phyloP scores from a whole-genome alignment of 30 jellyfish, hydroid and myxozoan species.

The Rhopilema esculentum region DNA sequence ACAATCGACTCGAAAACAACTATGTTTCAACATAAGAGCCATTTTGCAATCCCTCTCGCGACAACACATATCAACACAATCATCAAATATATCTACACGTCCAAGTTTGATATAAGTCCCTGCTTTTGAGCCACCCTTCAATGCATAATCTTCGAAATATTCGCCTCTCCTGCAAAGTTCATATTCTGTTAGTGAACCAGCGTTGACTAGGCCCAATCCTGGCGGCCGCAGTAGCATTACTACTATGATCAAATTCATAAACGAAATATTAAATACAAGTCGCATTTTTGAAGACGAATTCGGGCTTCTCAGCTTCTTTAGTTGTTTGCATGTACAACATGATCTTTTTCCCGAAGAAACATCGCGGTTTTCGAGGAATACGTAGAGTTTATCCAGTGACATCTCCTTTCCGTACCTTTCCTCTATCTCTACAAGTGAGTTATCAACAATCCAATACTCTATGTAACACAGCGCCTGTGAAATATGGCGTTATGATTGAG shows the following conservation, averaged over 20 bases:
- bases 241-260: constrained; percentile 25
- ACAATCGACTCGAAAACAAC: constrained; percentile 91
- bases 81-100: constrained; percentile 69
- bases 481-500: constrained; percentile 17
- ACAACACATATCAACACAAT: constrained; percentile 88
- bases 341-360: not conserved
- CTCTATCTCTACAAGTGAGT: not conserved
- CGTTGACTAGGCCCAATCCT: constrained; percentile 53
- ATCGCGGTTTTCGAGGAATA: not conserved
- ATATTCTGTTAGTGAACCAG: constrained; percentile 10
- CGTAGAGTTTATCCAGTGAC: constrained; percentile 5
- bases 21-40: constrained; percentile 78
- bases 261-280: constrained; percentile 17
- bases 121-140: constrained; percentile 90
- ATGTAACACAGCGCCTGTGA: constrained; percentile 14
- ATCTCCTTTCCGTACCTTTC: constrained; percentile 3
- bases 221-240: constrained; percentile 53
- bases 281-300: constrained; percentile 10
- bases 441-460: constrained; percentile 15
- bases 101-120: constrained; percentile 86
- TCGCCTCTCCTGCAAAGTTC: constrained; percentile 79
- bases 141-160: constrained; percentile 81
- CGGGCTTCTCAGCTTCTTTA: constrained; percentile 20
- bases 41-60: constrained; percentile 52
- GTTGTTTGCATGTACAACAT: constrained; percentile 31